Percentiles rank a stretch among this genome's conserved stretches.
Conservation (phyloP, 2,888 invertebrate genomes). For the Polymixis flavicincta region DNA sequence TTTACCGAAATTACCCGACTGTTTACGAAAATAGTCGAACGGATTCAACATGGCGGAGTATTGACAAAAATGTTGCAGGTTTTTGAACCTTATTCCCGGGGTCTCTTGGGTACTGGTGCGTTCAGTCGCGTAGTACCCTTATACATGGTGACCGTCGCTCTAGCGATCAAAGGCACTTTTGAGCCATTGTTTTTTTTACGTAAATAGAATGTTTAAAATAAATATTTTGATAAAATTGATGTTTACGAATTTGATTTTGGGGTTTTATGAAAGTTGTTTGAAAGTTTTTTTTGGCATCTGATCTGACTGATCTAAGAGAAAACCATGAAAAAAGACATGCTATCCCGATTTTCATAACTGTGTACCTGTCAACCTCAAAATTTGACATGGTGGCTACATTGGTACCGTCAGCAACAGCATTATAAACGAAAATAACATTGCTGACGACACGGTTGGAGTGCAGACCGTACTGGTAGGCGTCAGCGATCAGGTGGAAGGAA, state of each 20-base stretch:
- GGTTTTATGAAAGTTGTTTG: not conserved
- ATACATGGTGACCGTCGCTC: constrained; percentile 46
- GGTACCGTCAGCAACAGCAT: too few species aligned
- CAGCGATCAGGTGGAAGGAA: too few species aligned
- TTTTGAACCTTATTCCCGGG: constrained; percentile 41
- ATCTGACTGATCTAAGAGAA: too few species aligned
- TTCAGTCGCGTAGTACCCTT: constrained; percentile 52
- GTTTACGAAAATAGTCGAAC: constrained; percentile 46
- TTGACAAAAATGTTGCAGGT: constrained; percentile 42
- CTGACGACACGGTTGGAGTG: too few species aligned
- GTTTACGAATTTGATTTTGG: not conserved
- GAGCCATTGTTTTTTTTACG: constrained; percentile 47
- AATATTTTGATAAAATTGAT: constrained; percentile 35
- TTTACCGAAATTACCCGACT: constrained; percentile 45
- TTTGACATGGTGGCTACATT: too few species aligned
- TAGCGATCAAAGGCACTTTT: constrained; percentile 61
- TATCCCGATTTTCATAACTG: too few species aligned
- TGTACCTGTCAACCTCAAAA: too few species aligned
- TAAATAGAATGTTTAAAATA: constrained; percentile 54
- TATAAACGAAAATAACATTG: too few species aligned
- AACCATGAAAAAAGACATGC: not conserved
- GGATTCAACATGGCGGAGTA: constrained; percentile 38
- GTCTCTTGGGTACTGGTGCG: constrained; percentile 57
- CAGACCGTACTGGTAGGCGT: too few species aligned
- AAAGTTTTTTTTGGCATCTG: not conserved